Percentiles rank a stretch among this genome's conserved stretches.
phyloP scores from a whole-genome alignment of 2,797 vertebrate genomes.

The Cryptoprocta ferox region DNA sequence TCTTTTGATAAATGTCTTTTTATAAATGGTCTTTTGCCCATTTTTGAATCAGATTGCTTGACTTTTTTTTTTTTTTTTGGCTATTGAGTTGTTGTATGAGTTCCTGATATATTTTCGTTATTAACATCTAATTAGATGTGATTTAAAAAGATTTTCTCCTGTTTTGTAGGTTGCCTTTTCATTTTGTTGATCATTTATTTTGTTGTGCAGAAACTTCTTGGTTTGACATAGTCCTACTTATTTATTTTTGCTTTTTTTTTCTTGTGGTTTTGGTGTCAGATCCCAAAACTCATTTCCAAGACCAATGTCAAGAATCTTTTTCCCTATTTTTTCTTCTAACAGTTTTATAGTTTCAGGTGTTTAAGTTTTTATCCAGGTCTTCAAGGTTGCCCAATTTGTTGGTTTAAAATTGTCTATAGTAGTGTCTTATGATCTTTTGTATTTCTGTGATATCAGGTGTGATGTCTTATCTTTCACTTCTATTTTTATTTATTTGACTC shows the following conservation, averaged over 20 bases:
- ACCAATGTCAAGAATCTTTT: neutral
- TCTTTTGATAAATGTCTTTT: neutral
- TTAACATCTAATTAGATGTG: neutral
- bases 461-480: neutral
- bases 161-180: neutral
- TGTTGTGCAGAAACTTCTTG: neutral
- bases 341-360: neutral
- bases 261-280: neutral
- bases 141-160: neutral
- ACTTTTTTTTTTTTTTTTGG: neutral
- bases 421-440: neutral
- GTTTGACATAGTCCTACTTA: neutral
- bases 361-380: neutral
- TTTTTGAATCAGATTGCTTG: neutral
- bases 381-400: neutral
- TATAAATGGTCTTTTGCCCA: neutral
- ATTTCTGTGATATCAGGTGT: neutral
- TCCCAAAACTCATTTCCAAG: neutral
- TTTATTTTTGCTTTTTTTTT: neutral
- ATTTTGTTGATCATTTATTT: neutral
- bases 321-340: neutral
- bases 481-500: neutral
- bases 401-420: neutral
- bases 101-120: neutral
- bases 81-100: neutral